phyloP scores from a whole-genome alignment of 2,113 vertebrate species.

The Mormoops blainvillei region DNA sequence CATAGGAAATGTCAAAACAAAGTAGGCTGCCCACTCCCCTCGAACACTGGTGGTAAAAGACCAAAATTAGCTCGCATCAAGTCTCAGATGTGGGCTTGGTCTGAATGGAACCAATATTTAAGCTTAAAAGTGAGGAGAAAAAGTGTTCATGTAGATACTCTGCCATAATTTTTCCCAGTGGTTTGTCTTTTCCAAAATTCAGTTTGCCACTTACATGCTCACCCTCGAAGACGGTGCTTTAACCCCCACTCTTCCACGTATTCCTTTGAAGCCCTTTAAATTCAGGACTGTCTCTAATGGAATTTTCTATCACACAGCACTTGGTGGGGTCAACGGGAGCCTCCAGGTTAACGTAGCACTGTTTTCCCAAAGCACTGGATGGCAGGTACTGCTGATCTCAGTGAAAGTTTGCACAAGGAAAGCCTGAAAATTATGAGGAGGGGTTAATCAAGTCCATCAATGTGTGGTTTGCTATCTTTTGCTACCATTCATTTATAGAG shows the following conservation, averaged over 20 bases:
- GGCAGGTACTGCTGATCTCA: neutral
- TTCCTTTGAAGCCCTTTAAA: neutral
- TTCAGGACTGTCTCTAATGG: neutral
- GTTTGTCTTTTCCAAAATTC: neutral
- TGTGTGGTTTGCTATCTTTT: neutral
- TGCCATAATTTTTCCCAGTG: neutral
- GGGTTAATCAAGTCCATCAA: neutral
- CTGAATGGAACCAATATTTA: neutral
- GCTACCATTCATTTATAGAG: neutral
- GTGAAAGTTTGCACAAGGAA: neutral
- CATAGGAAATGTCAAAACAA: neutral
- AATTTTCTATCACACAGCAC: neutral
- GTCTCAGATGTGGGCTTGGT: neutral
- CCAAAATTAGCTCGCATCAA: neutral
- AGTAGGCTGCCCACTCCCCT: neutral
- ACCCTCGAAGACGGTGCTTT: neutral
- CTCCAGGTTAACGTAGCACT: neutral
- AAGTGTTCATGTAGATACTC: neutral
- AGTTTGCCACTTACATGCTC: neutral
- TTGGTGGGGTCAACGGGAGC: neutral
- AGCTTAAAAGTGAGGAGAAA: neutral
- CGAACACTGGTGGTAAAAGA: neutral
- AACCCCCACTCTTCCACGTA: neutral
- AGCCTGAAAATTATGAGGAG: neutral
- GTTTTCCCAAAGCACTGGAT: neutral